Evolutionary conservation across 2,797 vertebrate species (phyloP), one percentile per base, ranked within the genome.

Genomic region (Fundulus diaphanus): DNA sequence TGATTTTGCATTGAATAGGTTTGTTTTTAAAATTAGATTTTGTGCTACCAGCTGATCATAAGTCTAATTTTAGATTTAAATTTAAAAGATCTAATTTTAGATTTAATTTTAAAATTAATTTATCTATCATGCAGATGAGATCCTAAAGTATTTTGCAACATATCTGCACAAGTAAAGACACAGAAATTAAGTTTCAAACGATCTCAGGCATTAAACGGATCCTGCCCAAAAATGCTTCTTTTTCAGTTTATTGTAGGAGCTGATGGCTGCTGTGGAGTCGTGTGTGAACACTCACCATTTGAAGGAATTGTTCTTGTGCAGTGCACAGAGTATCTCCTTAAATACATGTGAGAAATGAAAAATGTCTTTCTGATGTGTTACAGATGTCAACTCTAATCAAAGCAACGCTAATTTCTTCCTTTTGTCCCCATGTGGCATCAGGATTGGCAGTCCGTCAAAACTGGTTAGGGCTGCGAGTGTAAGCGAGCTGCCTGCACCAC

Each of bases 221-320:
- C 15, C 35, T 27, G 49, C 57, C n/a, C 90, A 46, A 90, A 82
- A 76, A 52, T 15, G 18, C 81, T 27, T 74, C 59, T 85, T 46
- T 83, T 82, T 91, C 87, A 99, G 98, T 98, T 99, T 90, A 96
- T 99, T 63, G 89, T 99, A 91, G 97, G 97, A 90, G 94, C 93
- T 73, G 97, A 98, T 0, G 98, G 98, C 56, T 95, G 96, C 87
- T 99, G 97, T 0, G 98, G 98, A 6, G 95, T 98, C 0, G 96
- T 99, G 44, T 99, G 97, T 24, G 98, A 99, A 80, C 98, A 99
- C 72, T 99, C 98, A 0, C 94, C 98, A 0, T 99, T 98, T 0
- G 98, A 99, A 20, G 98, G 98, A 79, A 98, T 99, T 2, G 95
- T 99, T 37, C 94, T 99, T 22, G 97, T 99, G 76, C 97, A 99